phyloP scores from a whole-genome alignment of 2,797 vertebrate genomes.

The Pseudomugil gertrudae region DNA sequence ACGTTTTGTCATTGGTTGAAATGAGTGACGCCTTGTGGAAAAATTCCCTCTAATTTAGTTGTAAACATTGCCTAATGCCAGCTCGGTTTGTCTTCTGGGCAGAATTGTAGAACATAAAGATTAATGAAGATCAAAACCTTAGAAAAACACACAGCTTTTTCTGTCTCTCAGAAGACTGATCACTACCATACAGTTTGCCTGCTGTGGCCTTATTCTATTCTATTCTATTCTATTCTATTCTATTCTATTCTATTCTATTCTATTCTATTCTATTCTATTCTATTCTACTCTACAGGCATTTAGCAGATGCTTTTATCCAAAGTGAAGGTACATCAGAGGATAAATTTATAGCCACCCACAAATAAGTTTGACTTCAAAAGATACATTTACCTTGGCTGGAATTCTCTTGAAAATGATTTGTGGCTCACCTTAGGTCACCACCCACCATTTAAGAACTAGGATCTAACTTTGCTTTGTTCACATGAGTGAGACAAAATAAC shows the following conservation, averaged over 20 bases:
- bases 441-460: neutral
- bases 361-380: slow-evolving; percentile 24
- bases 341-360: too few species aligned
- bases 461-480: slow-evolving; percentile 27
- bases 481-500: slow-evolving; percentile 14
- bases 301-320: too few species aligned
- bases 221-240: too few species aligned
- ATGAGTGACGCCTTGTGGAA: neutral
- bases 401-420: slow-evolving; percentile 24
- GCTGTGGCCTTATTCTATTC: slow-evolving; percentile 8
- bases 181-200: slow-evolving; percentile 1
- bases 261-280: too few species aligned
- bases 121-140: slow-evolving; percentile 1
- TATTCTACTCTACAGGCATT: too few species aligned
- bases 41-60: neutral
- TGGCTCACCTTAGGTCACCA: slow-evolving; percentile 6
- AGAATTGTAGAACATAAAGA: neutral
- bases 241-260: too few species aligned
- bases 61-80: neutral
- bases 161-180: slow-evolving; percentile 16
- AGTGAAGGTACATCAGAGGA: too few species aligned
- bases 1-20: neutral
- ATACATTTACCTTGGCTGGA: slow-evolving; percentile 2
- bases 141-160: slow-evolving; percentile 8
- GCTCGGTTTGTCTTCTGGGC: neutral